Conservation (phyloP, 2,113 vertebrate genomes). For the Macrotis lagotis region DNA sequence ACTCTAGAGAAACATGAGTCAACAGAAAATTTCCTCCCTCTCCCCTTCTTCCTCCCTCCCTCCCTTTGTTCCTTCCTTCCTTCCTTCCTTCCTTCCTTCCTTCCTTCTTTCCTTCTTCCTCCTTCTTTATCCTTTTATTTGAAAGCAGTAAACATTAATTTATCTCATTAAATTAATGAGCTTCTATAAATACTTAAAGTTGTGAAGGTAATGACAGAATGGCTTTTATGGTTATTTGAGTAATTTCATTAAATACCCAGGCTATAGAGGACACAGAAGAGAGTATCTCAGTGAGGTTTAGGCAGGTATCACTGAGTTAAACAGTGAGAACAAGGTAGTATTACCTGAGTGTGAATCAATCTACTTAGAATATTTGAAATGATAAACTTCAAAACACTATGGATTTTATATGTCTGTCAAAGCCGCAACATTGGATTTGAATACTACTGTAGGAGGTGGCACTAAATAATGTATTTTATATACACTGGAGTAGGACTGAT, state of each 20-base stretch:
- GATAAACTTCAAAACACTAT: conserved; percentile 66
- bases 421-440: conserved; percentile 65
- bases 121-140: conserved; percentile 79
- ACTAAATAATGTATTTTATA: conserved; percentile 76
- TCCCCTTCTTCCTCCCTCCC: too few species aligned
- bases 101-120: too few species aligned
- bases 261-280: conserved; percentile 39
- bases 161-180: conserved; percentile 88
- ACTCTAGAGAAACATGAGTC: conserved; percentile 79
- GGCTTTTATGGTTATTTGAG: conserved; percentile 82
- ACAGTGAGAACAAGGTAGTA: conserved; percentile 6
- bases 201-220: conserved; percentile 85
- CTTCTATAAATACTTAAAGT: conserved; percentile 86
- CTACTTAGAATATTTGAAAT: conserved; percentile 61
- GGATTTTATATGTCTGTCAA: conserved; percentile 62
- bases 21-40: conserved; percentile 78
- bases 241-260: conserved; percentile 57
- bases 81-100: background rate
- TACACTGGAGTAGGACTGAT: conserved; percentile 69
- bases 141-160: conserved; percentile 82
- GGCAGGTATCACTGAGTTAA: background rate
- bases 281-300: background rate
- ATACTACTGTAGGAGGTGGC: conserved; percentile 62
- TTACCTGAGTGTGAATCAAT: background rate
- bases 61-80: background rate